A percentile compares a stretch with the other conserved stretches of the same genome.
Conservation (phyloP, 1,140 invertebrate genomes). For the Drosophila erecta region DNA sequence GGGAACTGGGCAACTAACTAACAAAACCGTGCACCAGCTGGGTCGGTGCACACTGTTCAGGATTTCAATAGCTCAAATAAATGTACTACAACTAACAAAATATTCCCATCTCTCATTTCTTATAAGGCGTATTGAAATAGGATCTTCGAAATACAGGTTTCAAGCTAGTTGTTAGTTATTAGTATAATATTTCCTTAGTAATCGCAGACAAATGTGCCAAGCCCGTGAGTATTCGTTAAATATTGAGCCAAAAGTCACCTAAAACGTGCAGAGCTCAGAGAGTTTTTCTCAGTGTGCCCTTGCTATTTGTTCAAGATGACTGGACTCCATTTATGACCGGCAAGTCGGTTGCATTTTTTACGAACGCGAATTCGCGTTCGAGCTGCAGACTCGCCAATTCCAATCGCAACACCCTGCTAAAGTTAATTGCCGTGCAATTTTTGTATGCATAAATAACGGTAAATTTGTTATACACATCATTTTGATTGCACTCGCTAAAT, state of each 20-base stretch:
- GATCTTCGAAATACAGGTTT: too few species aligned
- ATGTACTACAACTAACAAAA: too few species aligned
- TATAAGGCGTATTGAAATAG: too few species aligned
- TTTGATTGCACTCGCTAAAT: conserved; percentile 80
- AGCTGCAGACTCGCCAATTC: neutral
- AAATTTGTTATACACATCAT: conserved; percentile 83
- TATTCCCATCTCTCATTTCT: too few species aligned
- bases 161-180: too few species aligned
- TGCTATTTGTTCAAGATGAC: conserved; percentile 64
- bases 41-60: neutral
- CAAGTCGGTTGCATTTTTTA: conserved; percentile 45
- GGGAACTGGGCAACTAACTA: conserved; percentile 6
- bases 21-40: conserved; percentile 2
- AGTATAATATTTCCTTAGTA: too few species aligned
- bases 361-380: conserved; percentile 14
- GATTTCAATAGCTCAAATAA: too few species aligned
- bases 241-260: neutral
- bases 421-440: conserved; percentile 83
- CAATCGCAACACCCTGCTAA: conserved; percentile 40
- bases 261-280: too few species aligned
- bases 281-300: conserved; percentile 8
- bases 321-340: conserved; percentile 26
- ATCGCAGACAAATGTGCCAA: too few species aligned
- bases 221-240: too few species aligned
- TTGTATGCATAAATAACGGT: conserved; percentile 82